phyloP scores from a whole-genome alignment of 2,888 invertebrate genomes.

The Uloborus plumipes region DNA sequence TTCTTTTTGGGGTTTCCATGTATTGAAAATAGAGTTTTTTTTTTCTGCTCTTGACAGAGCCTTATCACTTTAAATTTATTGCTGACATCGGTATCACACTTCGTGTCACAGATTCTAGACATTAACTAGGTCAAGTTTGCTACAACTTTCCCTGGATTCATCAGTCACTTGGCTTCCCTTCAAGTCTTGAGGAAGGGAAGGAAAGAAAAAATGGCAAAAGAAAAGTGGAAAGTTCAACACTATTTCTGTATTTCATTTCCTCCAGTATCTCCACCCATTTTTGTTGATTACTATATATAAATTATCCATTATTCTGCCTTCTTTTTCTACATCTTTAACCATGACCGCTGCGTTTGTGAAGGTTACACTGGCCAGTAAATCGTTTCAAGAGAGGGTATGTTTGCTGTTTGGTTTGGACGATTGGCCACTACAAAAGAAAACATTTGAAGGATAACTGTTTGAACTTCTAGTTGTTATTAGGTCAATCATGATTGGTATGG shows the following conservation, averaged over 20 bases:
- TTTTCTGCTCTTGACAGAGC: too few species aligned
- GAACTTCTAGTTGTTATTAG: slow-evolving; percentile 2
- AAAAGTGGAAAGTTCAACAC: background rate
- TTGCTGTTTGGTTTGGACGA: background rate
- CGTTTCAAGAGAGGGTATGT: background rate
- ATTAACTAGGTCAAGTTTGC: too few species aligned
- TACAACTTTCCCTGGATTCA: too few species aligned
- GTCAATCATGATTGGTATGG: slow-evolving; percentile 15
- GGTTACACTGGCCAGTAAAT: background rate
- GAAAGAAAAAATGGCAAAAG: too few species aligned
- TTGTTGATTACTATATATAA: background rate
- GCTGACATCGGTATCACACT: too few species aligned
- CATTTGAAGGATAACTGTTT: slow-evolving; percentile 14
- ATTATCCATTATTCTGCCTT: background rate
- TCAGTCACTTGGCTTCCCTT: too few species aligned
- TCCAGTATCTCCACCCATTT: background rate
- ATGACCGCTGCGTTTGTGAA: slow-evolving; percentile 11
- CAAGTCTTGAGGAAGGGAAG: too few species aligned
- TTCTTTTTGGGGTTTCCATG: too few species aligned
- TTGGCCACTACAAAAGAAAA: background rate
- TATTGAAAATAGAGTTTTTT: too few species aligned
- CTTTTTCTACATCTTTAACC: slow-evolving; percentile 18
- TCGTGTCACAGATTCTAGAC: too few species aligned
- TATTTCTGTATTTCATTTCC: slow-evolving; percentile 3
- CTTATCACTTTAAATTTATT: too few species aligned